Conservation (phyloP, 2,888 invertebrate species). For the Aphelenchoides bicaudatus region DNA sequence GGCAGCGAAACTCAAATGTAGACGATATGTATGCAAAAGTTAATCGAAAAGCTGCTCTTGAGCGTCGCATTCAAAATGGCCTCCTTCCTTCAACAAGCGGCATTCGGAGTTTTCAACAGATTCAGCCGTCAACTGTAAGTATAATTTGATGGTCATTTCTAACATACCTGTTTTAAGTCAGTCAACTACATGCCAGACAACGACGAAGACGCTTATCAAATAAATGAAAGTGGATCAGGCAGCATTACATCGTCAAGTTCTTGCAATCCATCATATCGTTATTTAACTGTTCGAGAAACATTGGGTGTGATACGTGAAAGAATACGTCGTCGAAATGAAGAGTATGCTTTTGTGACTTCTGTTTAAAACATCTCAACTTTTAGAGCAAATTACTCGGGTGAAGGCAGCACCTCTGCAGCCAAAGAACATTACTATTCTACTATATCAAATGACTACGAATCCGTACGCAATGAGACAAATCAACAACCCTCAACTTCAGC, state of each 20-base stretch:
- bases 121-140: constrained; percentile 10
- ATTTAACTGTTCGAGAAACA: constrained; percentile 52
- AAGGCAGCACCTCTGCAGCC: not conserved
- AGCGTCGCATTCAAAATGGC: not conserved
- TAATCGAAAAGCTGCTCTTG: constrained; percentile 13
- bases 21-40: constrained; percentile 48
- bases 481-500: not conserved
- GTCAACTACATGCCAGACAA: no score
- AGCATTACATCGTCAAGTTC: constrained; percentile 32
- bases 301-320: constrained; percentile 53
- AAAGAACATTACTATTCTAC: constrained; percentile 55
- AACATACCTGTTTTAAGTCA: no score
- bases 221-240: constrained; percentile 38
- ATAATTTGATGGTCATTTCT: not conserved
- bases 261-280: constrained; percentile 55
- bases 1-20: constrained; percentile 32
- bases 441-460: constrained; percentile 55
- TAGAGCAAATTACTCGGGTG: not conserved
- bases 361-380: not conserved
- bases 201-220: constrained; percentile 23
- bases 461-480: constrained; percentile 30
- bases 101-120: not conserved
- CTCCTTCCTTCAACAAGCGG: constrained; percentile 3
- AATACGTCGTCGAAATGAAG: constrained; percentile 42
- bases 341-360: constrained; percentile 20